These are phyloP conservation scores for Octodon degus DNA, from an alignment of 2,113 vertebrate species.

Conservation along the genomic window DNA sequence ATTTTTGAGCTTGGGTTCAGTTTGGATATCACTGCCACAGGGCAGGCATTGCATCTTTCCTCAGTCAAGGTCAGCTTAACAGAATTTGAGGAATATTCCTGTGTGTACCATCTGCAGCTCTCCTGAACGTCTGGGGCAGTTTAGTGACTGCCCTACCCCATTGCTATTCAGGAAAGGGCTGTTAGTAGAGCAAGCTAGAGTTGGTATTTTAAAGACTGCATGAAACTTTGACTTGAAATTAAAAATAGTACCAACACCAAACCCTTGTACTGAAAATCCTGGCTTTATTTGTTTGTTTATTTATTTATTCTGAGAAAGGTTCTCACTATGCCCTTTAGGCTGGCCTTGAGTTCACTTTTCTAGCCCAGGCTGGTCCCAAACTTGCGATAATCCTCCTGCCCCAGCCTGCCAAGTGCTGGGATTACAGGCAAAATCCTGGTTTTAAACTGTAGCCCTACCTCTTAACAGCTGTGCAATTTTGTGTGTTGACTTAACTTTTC, in stretches of 20 bases:
- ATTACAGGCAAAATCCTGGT: not conserved
- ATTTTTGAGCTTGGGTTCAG: constrained; percentile 12
- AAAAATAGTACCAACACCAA: not conserved
- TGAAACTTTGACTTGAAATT: constrained; percentile 30
- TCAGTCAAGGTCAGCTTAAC: not conserved
- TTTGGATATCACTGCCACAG: constrained; percentile 28
- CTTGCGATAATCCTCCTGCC: too few relatives aligned
- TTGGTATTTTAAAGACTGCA: not conserved
- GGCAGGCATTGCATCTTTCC: not conserved
- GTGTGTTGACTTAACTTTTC: not conserved
- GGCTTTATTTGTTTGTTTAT: not conserved
- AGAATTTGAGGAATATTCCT: not conserved
- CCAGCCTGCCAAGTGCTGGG: too few relatives aligned
- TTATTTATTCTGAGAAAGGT: too few relatives aligned
- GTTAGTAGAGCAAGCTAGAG: not conserved
- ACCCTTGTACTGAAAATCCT: not conserved
- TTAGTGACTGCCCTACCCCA: not conserved
- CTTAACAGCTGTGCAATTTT: not conserved
- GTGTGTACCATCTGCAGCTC: not conserved
- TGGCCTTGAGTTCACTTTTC: too few relatives aligned
- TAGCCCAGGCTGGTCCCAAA: too few relatives aligned
- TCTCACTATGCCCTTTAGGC: too few relatives aligned
- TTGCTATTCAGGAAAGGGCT: not conserved
- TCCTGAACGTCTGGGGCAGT: not conserved
- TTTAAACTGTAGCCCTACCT: not conserved